phyloP scores from a whole-genome alignment of 1,140 invertebrate species.

The Himalopsyche phryganea region DNA sequence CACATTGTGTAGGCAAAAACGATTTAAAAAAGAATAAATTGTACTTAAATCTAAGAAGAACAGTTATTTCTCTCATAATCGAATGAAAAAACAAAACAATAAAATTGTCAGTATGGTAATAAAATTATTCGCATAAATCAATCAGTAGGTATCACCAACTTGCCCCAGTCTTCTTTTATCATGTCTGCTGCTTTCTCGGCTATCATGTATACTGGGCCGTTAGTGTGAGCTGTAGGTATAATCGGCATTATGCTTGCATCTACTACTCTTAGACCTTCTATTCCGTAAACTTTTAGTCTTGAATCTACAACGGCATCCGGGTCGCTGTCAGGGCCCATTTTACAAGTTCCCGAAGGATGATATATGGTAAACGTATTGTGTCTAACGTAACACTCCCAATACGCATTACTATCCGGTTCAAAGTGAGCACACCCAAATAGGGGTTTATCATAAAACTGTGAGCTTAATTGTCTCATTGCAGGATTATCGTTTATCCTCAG shows the following conservation, averaged over 20 bases:
- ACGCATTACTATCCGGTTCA: constrained; percentile 61
- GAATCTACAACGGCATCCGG: constrained; percentile 68
- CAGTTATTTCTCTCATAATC: too few relatives aligned
- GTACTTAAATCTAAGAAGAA: too few relatives aligned
- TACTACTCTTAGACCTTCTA: constrained; percentile 66
- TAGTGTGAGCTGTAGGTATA: constrained; percentile 60
- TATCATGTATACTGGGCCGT: constrained; percentile 61
- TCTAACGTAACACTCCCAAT: constrained; percentile 69
- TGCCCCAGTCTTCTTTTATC: constrained; percentile 57
- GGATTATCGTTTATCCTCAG: constrained; percentile 57
- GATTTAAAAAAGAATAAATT: too few relatives aligned
- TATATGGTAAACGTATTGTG: constrained; percentile 70
- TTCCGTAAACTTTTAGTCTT: constrained; percentile 64
- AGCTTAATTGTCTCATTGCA: constrained; percentile 56
- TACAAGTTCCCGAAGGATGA: constrained; percentile 77
- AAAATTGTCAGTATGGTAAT: too few relatives aligned
- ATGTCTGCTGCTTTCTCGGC: constrained; percentile 58
- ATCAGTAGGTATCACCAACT: not conserved
- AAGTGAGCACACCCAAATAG: constrained; percentile 63
- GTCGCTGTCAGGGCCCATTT: constrained; percentile 74
- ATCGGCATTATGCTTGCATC: constrained; percentile 72
- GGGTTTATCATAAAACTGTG: constrained; percentile 58
- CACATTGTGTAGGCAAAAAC: too few relatives aligned
- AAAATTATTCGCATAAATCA: too few relatives aligned
- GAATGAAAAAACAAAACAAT: too few relatives aligned